phyloP scores from a whole-genome alignment of 2,113 vertebrate species.

The Aspiorhynchus laticeps region DNA sequence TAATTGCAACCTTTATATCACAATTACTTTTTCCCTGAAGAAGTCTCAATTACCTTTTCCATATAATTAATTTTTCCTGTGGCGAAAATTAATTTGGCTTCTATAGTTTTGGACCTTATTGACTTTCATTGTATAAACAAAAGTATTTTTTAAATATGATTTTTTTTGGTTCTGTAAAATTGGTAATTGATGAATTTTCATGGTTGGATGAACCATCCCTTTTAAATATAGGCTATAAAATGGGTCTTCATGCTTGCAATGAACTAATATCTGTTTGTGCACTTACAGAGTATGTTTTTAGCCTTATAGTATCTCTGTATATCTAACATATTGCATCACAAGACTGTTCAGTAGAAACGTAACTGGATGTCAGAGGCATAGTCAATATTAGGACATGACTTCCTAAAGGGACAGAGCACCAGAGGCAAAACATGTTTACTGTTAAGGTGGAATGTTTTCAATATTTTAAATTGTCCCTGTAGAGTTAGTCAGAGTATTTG shows the following conservation, averaged over 20 bases:
- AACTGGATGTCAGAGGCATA: neutral
- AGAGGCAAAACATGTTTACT: constrained; percentile 17
- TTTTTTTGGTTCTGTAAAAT: neutral
- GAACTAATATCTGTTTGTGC: neutral
- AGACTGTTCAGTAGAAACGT: neutral
- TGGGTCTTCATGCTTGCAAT: neutral
- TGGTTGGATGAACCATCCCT: neutral
- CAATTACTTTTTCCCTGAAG: neutral
- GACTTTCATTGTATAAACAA: too few relatives aligned
- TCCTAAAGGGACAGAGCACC: neutral
- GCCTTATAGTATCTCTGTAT: neutral
- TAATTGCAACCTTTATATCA: too few relatives aligned
- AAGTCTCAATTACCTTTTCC: too few relatives aligned
- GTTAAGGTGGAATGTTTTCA: constrained; percentile 15
- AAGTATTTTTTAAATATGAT: neutral
- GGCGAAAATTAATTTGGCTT: too few relatives aligned
- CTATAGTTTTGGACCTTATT: too few relatives aligned
- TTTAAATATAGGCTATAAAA: neutral
- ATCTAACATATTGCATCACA: neutral
- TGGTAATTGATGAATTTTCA: neutral
- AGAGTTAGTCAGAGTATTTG: neutral
- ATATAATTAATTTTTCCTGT: too few relatives aligned
- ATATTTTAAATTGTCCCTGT: constrained; percentile 28
- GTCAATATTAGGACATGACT: constrained; percentile 18
- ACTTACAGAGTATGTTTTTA: neutral